Conservation (phyloP, 2,797 vertebrate genomes). For the Smutsia temminckii region DNA sequence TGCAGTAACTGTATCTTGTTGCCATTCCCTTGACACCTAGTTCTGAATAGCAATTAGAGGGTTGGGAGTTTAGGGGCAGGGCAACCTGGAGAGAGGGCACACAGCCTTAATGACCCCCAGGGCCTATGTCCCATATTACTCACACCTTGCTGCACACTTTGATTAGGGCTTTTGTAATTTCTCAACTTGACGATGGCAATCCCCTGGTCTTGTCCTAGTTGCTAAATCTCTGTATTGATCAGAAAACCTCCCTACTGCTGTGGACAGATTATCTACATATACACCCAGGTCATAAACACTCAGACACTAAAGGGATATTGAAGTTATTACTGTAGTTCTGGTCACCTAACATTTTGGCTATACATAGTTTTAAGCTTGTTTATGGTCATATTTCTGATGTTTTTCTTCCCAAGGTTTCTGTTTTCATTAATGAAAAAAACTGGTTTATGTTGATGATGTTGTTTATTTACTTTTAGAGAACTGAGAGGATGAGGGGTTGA, state of each 20-base stretch:
- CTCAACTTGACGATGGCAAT: conserved; percentile 14
- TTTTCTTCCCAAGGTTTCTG: background rate
- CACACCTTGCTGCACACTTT: background rate
- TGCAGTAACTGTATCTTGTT: background rate
- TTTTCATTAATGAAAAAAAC: conserved; percentile 20
- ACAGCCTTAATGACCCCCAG: background rate
- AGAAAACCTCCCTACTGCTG: background rate
- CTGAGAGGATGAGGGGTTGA: background rate
- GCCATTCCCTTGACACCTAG: background rate
- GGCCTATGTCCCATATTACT: background rate
- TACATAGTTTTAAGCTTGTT: background rate
- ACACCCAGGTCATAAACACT: background rate
- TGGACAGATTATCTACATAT: background rate
- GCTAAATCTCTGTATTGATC: background rate
- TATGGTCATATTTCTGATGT: background rate
- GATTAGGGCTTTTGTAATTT: conserved; percentile 36
- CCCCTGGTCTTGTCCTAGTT: background rate
- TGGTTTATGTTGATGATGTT: background rate
- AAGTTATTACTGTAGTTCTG: background rate
- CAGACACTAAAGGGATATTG: background rate
- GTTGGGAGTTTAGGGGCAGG: background rate
- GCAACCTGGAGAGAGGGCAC: background rate
- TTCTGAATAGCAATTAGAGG: background rate
- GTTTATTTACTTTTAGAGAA: conserved; percentile 33
- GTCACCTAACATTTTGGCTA: background rate